phyloP scores from a whole-genome alignment of 92 coral and sea anemone genomes.

The Epizoanthus illoricatus region DNA sequence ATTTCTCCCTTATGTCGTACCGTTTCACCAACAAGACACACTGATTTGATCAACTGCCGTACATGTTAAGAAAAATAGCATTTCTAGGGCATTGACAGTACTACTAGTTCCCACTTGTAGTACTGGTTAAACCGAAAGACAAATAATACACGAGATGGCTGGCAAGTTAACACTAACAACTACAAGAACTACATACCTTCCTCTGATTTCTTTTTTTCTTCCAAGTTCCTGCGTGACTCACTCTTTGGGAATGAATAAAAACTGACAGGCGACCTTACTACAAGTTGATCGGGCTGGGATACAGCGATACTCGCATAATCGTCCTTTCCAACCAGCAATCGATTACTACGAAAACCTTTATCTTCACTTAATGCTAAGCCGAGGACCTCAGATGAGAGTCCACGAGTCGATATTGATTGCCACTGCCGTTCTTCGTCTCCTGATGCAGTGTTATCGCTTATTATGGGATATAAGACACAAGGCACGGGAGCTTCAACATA shows the following conservation, averaged over 20 bases:
- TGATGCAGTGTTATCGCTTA: constrained; percentile 45
- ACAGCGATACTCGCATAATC: constrained; percentile 84
- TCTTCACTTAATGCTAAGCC: constrained; percentile 65
- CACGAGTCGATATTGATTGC: constrained; percentile 81
- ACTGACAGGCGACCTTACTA: constrained; percentile 80
- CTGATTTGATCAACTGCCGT: no score
- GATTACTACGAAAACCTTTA: constrained; percentile 74
- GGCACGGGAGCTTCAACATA: constrained; percentile 90
- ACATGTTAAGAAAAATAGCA: no score
- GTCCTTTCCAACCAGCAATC: constrained; percentile 69
- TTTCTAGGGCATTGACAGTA: no score
- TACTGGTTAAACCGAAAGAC: no score
- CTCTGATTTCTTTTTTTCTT: not conserved
- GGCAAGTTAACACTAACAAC: no score
- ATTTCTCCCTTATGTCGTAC: no score
- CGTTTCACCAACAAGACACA: no score
- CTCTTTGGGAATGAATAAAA: constrained; percentile 66
- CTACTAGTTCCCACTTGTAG: no score
- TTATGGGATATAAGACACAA: constrained; percentile 79
- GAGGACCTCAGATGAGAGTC: constrained; percentile 61
- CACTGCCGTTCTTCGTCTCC: constrained; percentile 50
- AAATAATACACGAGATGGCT: no score
- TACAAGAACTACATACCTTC: constrained; percentile 16
- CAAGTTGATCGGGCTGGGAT: constrained; percentile 77
- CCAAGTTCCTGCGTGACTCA: constrained; percentile 9